Percentiles rank a stretch among this genome's conserved stretches.
These are phyloP conservation scores for Acronicta leporina DNA, from an alignment of 2,888 invertebrate species.

Conservation along the genomic window DNA sequence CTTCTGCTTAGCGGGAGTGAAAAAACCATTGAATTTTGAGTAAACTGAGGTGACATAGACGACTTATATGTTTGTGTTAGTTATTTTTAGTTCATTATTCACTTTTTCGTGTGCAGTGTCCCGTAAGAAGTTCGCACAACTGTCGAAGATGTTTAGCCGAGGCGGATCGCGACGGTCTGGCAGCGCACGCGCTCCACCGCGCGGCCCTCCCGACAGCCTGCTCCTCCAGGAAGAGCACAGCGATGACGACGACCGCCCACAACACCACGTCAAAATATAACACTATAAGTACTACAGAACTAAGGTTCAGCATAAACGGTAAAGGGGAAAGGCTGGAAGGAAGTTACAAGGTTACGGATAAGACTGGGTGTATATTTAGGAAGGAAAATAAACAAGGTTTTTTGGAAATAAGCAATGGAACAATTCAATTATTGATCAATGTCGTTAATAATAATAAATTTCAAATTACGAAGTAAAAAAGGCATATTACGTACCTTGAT, in stretches of 20 bases:
- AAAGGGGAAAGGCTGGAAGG: conserved; percentile 62
- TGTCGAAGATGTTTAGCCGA: conserved; percentile 93
- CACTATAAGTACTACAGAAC: conserved; percentile 43
- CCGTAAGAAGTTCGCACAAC: conserved; percentile 94
- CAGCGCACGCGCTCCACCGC: conserved; percentile 76
- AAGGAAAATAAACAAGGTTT: conserved; percentile 67
- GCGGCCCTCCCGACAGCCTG: conserved; percentile 88
- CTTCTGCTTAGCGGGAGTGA: no score
- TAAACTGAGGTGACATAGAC: no score
- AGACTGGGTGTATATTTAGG: conserved; percentile 80
- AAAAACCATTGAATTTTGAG: no score
- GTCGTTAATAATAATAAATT: conserved; percentile 11
- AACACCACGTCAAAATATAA: conserved; percentile 68
- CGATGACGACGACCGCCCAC: conserved; percentile 89
- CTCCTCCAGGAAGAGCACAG: conserved; percentile 90
- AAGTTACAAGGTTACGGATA: conserved; percentile 79
- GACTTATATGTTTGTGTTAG: no score
- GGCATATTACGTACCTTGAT: no score
- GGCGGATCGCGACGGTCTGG: conserved; percentile 87
- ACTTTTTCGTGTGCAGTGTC: conserved; percentile 90
- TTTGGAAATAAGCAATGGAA: conserved; percentile 40
- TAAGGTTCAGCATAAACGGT: conserved; percentile 43
- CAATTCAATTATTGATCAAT: no score
- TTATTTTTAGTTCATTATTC: no score
- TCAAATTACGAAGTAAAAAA: no score